Evolutionary conservation across 2,888 invertebrate genomes (phyloP), one percentile per base, ranked within the genome.

Genomic region (Volucella inanis): DNA sequence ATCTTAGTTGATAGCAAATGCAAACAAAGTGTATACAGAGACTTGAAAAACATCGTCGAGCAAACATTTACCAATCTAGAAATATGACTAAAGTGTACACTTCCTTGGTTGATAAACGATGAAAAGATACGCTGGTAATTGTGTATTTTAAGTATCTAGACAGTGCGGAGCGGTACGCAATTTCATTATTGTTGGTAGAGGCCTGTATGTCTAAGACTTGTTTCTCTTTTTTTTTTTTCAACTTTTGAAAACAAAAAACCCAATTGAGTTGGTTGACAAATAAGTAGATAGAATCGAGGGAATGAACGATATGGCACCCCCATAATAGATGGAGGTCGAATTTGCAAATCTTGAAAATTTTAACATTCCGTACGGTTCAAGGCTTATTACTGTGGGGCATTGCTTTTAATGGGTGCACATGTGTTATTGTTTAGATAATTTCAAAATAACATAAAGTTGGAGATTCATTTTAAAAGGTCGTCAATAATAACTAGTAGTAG

Each of bases 41-140:
- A 62, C 50, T 55, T 54, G 76, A 59, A 72, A 22, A 67, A 80
- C 61, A 79, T 65, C 43, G 54, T 77, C 54, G 76, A 62, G 68
- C 61, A 77, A 65, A 77, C 61, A 77, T 75, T 59, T 59, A 47
- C 47, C 55, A 74, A 65, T 18, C 57, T 57, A 59, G 75, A 75
- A 57, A 74, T 71, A 62, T 52, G 59, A 52, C 64, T 55, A 52
- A 15, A 59, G 43, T 59, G 54, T 62, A 77, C 61, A 62, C 62
- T 78, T 83, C 62, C 72, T 78, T 68, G 72, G 49, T 64, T 74
- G 83, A 72, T 72, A 78, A 83, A 64, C 57, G 72, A 50, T 77
- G 49, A 45, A 67, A 50, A 68, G 77, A 72, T 74, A 78, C 38
- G 62, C 59, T 43, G 38, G 64, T 59, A 45, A 43, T 38, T 49